These are phyloP conservation scores for Alouatta palliata DNA, from an alignment of 2,113 vertebrate species.

Conservation along the genomic window DNA sequence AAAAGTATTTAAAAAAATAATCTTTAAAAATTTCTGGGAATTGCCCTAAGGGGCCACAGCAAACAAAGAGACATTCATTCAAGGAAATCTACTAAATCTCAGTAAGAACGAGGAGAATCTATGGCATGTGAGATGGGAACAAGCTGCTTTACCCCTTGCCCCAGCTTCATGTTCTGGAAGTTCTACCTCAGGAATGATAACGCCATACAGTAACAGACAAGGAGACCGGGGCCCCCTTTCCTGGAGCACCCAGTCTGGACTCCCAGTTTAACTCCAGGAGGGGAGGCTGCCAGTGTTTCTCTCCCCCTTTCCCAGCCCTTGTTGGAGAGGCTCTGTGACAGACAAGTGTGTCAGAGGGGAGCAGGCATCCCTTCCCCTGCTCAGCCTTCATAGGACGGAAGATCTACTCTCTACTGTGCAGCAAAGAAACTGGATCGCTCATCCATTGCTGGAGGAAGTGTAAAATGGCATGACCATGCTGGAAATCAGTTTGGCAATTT, in stretches of 20 bases:
- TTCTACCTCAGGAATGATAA: not conserved
- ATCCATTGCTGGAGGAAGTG: not conserved
- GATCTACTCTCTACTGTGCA: not conserved
- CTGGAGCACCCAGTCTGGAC: not conserved
- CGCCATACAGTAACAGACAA: not conserved
- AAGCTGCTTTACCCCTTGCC: not conserved
- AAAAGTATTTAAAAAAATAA: not conserved
- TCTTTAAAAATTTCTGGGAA: not conserved
- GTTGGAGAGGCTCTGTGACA: not conserved
- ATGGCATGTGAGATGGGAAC: not conserved
- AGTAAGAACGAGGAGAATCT: not conserved
- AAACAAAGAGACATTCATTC: not conserved
- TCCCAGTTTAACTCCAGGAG: not conserved
- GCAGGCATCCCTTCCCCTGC: not conserved
- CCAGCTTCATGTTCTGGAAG: not conserved
- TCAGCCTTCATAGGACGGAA: not conserved
- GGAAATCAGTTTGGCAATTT: conserved; percentile 29
- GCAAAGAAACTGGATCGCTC: not conserved
- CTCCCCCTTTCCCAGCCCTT: not conserved
- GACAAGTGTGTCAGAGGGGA: not conserved
- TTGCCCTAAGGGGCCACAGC: not conserved
- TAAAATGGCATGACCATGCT: not conserved
- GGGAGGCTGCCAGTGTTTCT: not conserved
- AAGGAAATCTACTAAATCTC: not conserved
- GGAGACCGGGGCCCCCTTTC: not conserved